A percentile compares a stretch with the other conserved stretches of the same genome.
Conservation (phyloP, 2,888 invertebrate species). For the Diaprepes abbreviatus region DNA sequence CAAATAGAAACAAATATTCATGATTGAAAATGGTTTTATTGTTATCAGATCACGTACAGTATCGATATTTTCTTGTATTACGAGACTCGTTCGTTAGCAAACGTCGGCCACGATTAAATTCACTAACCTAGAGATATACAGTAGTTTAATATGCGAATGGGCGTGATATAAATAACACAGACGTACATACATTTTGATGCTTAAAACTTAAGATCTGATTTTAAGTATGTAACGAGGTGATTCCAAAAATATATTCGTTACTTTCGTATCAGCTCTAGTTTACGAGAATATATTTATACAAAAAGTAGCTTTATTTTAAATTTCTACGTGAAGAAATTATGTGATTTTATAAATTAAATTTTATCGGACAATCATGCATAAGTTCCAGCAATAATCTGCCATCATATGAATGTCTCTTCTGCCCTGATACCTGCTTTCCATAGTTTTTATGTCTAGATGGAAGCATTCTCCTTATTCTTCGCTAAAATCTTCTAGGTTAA, state of each 20-base stretch:
- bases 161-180: too few species aligned
- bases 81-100: too few species aligned
- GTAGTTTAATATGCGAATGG: too few species aligned
- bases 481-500: background rate
- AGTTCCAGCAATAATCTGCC: background rate
- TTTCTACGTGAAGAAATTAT: background rate
- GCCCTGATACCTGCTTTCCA: background rate
- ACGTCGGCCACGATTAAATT: too few species aligned
- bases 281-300: background rate
- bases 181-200: background rate
- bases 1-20: too few species aligned
- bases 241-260: too few species aligned
- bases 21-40: too few species aligned
- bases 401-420: background rate
- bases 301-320: background rate
- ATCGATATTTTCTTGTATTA: too few species aligned
- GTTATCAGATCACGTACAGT: too few species aligned
- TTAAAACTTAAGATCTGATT: background rate
- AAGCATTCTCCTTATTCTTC: background rate
- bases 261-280: background rate
- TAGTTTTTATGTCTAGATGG: background rate
- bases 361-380: background rate
- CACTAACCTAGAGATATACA: too few species aligned
- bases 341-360: background rate
- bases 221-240: background rate